phyloP scores from a whole-genome alignment of 2,888 invertebrate genomes.

The Sarcophaga variegata region DNA sequence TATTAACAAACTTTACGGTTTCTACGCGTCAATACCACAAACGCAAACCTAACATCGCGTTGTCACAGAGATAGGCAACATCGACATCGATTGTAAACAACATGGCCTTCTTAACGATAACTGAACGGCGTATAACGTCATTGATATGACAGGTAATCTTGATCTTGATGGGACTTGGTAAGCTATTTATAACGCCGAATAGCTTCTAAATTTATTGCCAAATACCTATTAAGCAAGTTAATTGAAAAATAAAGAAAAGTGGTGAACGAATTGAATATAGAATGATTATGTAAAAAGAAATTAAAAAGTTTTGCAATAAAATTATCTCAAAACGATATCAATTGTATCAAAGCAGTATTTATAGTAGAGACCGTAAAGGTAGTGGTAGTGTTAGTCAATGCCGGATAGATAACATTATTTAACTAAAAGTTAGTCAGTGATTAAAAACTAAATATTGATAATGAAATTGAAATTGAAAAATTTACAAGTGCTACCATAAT shows the following conservation, averaged over 20 bases:
- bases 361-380: neutral
- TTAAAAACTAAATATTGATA: conserved; percentile 14
- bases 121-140: conserved; percentile 2
- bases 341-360: neutral
- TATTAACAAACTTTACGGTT: too few relatives aligned
- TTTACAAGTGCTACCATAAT: neutral
- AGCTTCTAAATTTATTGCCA: conserved; percentile 13
- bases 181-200: neutral
- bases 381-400: neutral
- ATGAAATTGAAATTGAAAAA: neutral
- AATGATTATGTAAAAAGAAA: conserved; percentile 10
- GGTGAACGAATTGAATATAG: too few relatives aligned
- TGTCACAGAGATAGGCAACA: conserved; percentile 13
- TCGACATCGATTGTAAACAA: conserved; percentile 13
- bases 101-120: conserved; percentile 15
- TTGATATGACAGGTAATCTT: conserved; percentile 1
- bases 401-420: conserved; percentile 45
- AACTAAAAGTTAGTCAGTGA: conserved; percentile 19
- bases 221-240: neutral
- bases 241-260: neutral
- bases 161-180: conserved; percentile 14
- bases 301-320: neutral
- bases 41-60: neutral
- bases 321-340: conserved; percentile 21
- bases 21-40: neutral